Evolutionary conservation across 2,888 invertebrate genomes (phyloP), one percentile per base, ranked within the genome.

Genomic region (Platycheirus rosarum): DNA sequence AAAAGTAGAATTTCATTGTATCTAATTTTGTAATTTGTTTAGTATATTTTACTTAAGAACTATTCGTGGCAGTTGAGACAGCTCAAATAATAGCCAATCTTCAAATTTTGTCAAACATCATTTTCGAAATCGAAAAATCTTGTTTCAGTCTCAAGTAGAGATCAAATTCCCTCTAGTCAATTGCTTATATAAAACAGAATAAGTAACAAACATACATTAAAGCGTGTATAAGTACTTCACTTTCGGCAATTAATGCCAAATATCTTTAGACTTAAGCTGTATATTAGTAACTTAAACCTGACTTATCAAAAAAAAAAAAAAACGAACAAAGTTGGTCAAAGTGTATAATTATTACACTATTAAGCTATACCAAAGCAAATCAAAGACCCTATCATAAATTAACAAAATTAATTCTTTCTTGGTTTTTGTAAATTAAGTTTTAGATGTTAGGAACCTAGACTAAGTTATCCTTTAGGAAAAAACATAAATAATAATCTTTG

Each of bases 1-100:
- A 96, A 84, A 95, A 94, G 86, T 91, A 88, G 88, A 85, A 26
- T 9, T 8, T 29, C 3, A 40, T 11, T 11, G 8, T 73, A 51
- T 62, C 40, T 73, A 55, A 23, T 20, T 37, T 13, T 55, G 9
- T n/a, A n/a, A n/a, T n/a, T n/a, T n/a, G n/a, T 26, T 20, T 37
- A 23, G 37, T 6, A 9, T 55, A 3, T 55, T 37, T 37, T 20
- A 37, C 18, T 53, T 20, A 18, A 35, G 35, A 53, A 35, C n/a
- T 14, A 51, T 35, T 53, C 20, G 35, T 26, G 29, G 16, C 16
- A 51, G 11, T 11, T 32, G 11, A 6, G 1, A 51, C 3, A 32
- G 8, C 2, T 4, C 2, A 23, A 23, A 23, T 6, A 23, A 23
- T 23, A 6, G 23, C 29, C 29, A 32, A 32, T 8, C 29, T 1